Percentiles rank a stretch among this genome's conserved stretches.
phyloP scores from a whole-genome alignment of 2,113 vertebrate genomes.

The Thryonomys swinderianus region DNA sequence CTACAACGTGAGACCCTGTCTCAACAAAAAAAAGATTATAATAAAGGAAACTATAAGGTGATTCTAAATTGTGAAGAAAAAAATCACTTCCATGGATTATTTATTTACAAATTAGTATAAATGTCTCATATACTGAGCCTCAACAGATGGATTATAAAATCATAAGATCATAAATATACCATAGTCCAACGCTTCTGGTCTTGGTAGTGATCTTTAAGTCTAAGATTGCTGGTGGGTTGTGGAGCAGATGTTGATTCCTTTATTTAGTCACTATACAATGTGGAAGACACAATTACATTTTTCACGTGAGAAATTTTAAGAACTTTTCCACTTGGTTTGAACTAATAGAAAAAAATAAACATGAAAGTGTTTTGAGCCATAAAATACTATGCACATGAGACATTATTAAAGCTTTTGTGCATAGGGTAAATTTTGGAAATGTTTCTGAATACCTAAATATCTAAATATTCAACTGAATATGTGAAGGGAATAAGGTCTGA shows the following conservation, averaged over 20 bases:
- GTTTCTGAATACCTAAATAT: neutral
- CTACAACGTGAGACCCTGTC: too few relatives aligned
- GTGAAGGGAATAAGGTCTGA: neutral
- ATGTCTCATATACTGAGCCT: neutral
- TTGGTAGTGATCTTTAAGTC: neutral
- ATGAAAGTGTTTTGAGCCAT: neutral
- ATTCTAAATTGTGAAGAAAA: neutral
- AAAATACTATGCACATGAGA: neutral
- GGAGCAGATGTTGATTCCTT: neutral
- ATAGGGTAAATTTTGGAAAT: constrained; percentile 7
- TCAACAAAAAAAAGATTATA: too few relatives aligned
- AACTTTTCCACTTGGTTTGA: neutral
- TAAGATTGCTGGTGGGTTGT: neutral
- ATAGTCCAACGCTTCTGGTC: neutral
- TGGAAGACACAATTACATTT: neutral
- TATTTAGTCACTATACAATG: neutral
- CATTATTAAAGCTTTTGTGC: neutral
- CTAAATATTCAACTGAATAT: neutral
- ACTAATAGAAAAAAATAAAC: constrained; percentile 31
- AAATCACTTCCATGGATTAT: neutral
- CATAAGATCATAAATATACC: neutral
- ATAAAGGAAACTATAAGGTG: neutral
- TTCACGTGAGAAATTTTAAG: neutral
- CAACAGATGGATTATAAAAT: neutral
- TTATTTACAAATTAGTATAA: neutral